Conservation (phyloP, 2,797 vertebrate species). For the Macrochelys suwanniensis region DNA sequence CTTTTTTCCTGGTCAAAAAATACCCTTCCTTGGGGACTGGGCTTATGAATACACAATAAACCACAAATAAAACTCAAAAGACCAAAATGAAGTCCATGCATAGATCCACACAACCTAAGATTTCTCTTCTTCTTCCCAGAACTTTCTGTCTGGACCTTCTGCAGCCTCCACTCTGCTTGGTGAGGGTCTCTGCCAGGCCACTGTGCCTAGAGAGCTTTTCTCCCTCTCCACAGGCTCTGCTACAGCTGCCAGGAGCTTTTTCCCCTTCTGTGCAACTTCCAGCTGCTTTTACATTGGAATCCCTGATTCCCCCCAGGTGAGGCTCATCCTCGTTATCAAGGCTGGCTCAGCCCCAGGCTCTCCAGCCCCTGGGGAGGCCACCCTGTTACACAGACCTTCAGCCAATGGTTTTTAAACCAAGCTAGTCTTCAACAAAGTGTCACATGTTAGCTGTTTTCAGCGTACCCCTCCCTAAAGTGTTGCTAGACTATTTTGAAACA, state of each 20-base stretch:
- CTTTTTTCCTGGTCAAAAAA: background rate
- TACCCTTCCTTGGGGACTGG: background rate
- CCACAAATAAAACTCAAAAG: background rate
- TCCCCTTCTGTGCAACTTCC: no score
- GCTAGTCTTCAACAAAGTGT: background rate
- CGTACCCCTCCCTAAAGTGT: background rate
- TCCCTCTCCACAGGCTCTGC: no score
- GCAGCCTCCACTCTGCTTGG: background rate
- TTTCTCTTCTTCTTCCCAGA: background rate
- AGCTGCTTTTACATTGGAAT: no score
- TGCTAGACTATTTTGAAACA: background rate
- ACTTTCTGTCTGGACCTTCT: background rate
- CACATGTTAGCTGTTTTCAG: background rate
- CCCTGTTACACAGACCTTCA: background rate
- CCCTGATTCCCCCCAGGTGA: no score
- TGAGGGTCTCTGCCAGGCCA: no score
- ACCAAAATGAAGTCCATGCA: background rate
- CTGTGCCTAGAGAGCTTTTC: no score
- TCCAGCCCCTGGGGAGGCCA: no score
- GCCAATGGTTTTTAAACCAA: background rate
- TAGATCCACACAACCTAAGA: background rate
- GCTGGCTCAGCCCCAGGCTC: background rate
- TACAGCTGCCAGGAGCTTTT: no score
- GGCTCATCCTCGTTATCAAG: no score
- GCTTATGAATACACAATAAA: background rate